Base-by-base conservation (phyloP, 92 coral and sea anemone species). In the Porites rus region DNA sequence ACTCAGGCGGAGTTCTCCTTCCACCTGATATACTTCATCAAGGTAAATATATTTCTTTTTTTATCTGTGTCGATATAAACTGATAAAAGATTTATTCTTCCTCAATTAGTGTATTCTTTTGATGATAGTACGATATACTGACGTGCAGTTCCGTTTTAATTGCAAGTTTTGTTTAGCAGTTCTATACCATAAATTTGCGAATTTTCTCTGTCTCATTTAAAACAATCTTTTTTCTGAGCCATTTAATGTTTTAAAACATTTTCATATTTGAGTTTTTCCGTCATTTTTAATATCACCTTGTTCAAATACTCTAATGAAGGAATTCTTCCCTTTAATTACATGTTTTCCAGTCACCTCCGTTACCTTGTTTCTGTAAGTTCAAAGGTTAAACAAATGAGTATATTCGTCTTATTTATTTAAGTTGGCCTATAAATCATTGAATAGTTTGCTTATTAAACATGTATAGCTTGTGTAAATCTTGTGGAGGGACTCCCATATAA, bases 11-110 rank as follows among this genome's bases (percentile, higher is more conserved):
- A 3, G 67, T 28, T 12, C 24, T 82, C 3, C 84, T 95, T 11
- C 67, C 85, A 2, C 96, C 96, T 1, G 92, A 87, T 3, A 83
- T 61, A 54, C 8, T 83, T 18, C 88, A 83, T n/a, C 90, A 82
- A 83, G 98, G 98, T 91, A 93, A 78, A 50, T 1, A 3, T 24
- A 12, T 14, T 21, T 16, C 1, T 72, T 19, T 38, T 28, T 50
- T 54, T 8, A 14, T n/a, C 12, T 5, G 46, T 7, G 46, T 38
- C 46, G 5, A 38, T 13, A 66, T 20, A 66, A 24, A 10, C 3
- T 16, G 51, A 14, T 51, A 7, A n/a, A 53, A 75, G 16, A 38
- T 43, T 11, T 19, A 46, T 22, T 73, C 1, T 67, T 67, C 8
- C 66, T 7, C 66, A 20, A n/a, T 20, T 8, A 62, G 22, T 18